Base-by-base conservation (phyloP, 2,888 invertebrate species). In the Eupeodes latifasciatus region DNA sequence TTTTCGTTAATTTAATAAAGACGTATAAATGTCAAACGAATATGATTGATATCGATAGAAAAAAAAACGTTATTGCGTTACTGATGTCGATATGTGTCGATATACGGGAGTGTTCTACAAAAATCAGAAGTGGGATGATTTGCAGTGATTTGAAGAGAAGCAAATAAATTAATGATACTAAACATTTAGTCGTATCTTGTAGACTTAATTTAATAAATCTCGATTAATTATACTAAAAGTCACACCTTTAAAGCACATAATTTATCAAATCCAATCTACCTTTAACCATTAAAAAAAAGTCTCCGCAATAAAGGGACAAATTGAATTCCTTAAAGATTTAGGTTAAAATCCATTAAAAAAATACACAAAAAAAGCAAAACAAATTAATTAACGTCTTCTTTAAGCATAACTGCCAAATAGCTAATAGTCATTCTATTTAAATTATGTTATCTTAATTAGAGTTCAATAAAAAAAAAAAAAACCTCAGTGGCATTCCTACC, bases 381-480 rank as follows among this genome's bases (percentile, higher is more conserved):
- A 16, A 74, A 61, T 66, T 72, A 40, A 64, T 64, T 80, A 83
- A 55, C 19, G 16, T 55, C 66, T 49, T 19, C 1, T 51, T 51
- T 16, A 69, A 59, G 34, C 61, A 27, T 61, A 19, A 44, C 44
- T 72, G 27, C 12, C 7, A 66, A 27, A 64, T 44, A 57, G 57
- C 64, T 55, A 51, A 74, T 78, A 14, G 72, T 62, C 81, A 81
- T 74, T 85, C 78, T 77, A 85, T 75, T 81, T 51, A 57, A 11
- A 57, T 51, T 51, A 61, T 77, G 74, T 67, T 75, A 81, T 88
- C 85, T 81, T 78, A 78, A 85, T 78, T 81, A 75, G 66, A 57
- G 51, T 81, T 88, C 85, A 85, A 85, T 88, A 88, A 77, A 87
- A 86, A 49, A 87, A 27, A 27, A 2, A 27, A 71, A 88, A 88